A percentile compares a stretch with the other conserved stretches of the same genome.
Conservation (phyloP, 2,888 invertebrate species). For the Morpho achilles region DNA sequence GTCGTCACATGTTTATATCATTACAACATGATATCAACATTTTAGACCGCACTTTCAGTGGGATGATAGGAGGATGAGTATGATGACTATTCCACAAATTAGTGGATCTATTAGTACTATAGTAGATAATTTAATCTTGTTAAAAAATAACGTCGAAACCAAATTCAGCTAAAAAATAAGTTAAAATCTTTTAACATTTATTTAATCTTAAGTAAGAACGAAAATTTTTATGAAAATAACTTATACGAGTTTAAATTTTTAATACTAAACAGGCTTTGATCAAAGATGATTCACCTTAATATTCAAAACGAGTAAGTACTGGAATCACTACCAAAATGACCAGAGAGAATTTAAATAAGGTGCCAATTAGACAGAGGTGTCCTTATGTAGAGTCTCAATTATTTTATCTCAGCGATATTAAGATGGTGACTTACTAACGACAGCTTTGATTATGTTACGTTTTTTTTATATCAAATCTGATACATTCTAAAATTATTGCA, state of each 20-base stretch:
- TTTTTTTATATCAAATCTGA: background rate
- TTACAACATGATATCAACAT: too few relatives aligned
- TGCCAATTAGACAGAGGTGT: slow-evolving; percentile 63
- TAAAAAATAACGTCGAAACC: too few relatives aligned
- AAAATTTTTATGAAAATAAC: background rate
- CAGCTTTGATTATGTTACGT: background rate
- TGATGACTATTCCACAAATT: too few relatives aligned
- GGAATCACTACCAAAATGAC: slow-evolving; percentile 56
- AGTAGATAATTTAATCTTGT: too few relatives aligned
- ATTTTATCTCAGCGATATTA: slow-evolving; percentile 43
- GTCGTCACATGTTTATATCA: too few relatives aligned
- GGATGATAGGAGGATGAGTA: too few relatives aligned
- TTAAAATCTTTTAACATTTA: too few relatives aligned
- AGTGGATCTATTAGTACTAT: too few relatives aligned
- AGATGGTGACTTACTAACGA: slow-evolving; percentile 8
- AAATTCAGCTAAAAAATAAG: too few relatives aligned
- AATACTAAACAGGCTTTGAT: too few relatives aligned
- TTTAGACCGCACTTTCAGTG: too few relatives aligned
- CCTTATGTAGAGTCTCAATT: slow-evolving; percentile 53
- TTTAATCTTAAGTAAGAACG: background rate
- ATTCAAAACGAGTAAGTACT: slow-evolving; percentile 57
- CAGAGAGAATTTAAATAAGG: slow-evolving; percentile 66
- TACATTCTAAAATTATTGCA: too few relatives aligned
- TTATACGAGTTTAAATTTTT: background rate
- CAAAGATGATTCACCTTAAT: slow-evolving; percentile 37